A percentile compares a stretch with the other conserved stretches of the same genome.
These are phyloP conservation scores for Phengaris alcon DNA, from an alignment of 2,888 invertebrate species.

Conservation along the genomic window DNA sequence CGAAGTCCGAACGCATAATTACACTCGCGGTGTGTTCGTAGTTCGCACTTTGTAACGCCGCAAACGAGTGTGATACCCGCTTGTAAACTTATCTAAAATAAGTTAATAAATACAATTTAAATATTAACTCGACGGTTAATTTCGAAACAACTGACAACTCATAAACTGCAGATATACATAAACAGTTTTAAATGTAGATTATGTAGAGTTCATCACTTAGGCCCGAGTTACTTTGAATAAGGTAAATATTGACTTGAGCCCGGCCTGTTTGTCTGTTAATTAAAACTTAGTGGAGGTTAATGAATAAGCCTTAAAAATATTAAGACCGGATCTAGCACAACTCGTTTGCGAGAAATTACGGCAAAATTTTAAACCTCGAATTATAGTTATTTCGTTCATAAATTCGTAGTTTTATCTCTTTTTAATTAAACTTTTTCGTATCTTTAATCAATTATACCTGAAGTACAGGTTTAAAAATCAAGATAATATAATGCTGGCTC, in stretches of 20 bases:
- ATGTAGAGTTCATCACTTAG: constrained; percentile 3
- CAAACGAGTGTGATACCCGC: too few relatives aligned
- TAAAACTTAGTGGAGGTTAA: constrained; percentile 16
- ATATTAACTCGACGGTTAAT: background rate
- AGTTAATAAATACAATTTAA: background rate
- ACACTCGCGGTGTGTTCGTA: too few relatives aligned
- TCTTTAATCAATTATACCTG: background rate
- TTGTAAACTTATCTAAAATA: too few relatives aligned
- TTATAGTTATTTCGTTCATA: background rate
- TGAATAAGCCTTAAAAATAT: constrained; percentile 25
- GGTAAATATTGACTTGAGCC: constrained; percentile 3
- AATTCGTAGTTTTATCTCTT: background rate
- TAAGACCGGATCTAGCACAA: constrained; percentile 1
- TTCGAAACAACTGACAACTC: background rate
- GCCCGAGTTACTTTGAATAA: constrained; percentile 2
- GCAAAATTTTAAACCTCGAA: background rate
- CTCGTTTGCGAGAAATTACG: constrained; percentile 10
- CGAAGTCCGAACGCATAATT: too few relatives aligned
- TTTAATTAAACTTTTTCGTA: background rate
- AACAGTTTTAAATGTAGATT: background rate
- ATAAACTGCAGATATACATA: background rate
- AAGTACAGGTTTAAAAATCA: background rate
- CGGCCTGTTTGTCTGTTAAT: constrained; percentile 3
- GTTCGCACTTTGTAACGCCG: too few relatives aligned
- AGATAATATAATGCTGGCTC: background rate